Conservation (phyloP, 2,797 vertebrate genomes). For the Discoglossus pictus region DNA sequence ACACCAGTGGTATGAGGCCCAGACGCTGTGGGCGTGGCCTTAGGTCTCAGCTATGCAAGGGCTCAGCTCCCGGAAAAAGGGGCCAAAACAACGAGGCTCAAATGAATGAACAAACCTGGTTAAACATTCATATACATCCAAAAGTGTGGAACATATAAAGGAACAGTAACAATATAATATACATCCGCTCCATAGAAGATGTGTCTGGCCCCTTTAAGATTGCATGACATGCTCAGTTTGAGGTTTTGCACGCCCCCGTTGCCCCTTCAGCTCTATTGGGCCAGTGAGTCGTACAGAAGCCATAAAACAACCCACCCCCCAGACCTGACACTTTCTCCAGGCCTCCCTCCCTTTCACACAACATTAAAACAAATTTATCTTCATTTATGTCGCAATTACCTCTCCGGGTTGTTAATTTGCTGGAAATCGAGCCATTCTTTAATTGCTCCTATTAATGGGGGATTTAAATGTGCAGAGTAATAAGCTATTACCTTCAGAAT, state of each 20-base stretch:
- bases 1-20: no score
- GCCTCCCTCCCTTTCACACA: constrained; percentile 60
- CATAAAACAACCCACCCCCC: constrained; percentile 49
- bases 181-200: no score
- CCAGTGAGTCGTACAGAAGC: constrained; percentile 45
- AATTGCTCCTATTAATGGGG: constrained; percentile 81
- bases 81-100: no score
- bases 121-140: no score
- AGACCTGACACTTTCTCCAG: constrained; percentile 49
- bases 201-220: no score
- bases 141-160: no score
- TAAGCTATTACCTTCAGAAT: constrained; percentile 86
- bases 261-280: constrained; percentile 34
- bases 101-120: no score
- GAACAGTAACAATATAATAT: no score
- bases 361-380: constrained; percentile 69
- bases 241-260: constrained; percentile 25
- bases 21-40: no score
- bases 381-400: constrained; percentile 68
- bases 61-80: no score
- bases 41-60: no score
- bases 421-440: constrained; percentile 80
- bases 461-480: constrained; percentile 79
- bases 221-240: no score
- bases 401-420: constrained; percentile 70